Conservation (phyloP, 2,113 vertebrate genomes). For the Pampusana beccarii region DNA sequence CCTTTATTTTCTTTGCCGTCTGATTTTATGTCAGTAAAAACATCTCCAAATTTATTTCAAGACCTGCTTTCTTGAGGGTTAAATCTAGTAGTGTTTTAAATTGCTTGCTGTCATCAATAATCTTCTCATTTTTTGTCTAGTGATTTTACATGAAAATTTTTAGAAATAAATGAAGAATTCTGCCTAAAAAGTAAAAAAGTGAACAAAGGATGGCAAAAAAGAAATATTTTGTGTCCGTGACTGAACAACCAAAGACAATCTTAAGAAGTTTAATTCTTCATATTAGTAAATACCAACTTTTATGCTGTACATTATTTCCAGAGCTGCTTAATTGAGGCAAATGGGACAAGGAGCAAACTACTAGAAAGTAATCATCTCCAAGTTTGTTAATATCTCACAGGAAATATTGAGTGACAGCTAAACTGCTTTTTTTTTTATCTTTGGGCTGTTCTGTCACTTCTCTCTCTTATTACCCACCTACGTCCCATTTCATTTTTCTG, state of each 20-base stretch:
- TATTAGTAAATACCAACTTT: not conserved
- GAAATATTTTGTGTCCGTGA: not conserved
- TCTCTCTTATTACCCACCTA: slow-evolving; percentile 48
- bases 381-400: slow-evolving; percentile 29
- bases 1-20: not conserved
- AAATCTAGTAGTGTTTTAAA: not conserved
- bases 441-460: slow-evolving; percentile 44
- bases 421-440: slow-evolving; percentile 1
- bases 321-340: not conserved
- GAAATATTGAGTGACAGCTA: slow-evolving; percentile 32
- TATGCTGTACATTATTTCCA: not conserved
- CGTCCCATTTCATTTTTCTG: slow-evolving; percentile 18
- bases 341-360: not conserved
- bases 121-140: not conserved
- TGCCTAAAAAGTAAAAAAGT: not conserved
- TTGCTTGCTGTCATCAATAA: not conserved
- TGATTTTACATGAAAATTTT: not conserved
- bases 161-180: not conserved
- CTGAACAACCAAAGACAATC: not conserved
- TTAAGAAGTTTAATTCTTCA: not conserved
- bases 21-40: not conserved
- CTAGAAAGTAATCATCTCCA: not conserved
- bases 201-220: not conserved
- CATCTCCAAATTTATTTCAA: not conserved
- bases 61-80: not conserved